Evolutionary conservation across 30 jellyfish, hydroid and myxozoan species (phyloP).

Genomic region (Hydra vulgaris): DNA sequence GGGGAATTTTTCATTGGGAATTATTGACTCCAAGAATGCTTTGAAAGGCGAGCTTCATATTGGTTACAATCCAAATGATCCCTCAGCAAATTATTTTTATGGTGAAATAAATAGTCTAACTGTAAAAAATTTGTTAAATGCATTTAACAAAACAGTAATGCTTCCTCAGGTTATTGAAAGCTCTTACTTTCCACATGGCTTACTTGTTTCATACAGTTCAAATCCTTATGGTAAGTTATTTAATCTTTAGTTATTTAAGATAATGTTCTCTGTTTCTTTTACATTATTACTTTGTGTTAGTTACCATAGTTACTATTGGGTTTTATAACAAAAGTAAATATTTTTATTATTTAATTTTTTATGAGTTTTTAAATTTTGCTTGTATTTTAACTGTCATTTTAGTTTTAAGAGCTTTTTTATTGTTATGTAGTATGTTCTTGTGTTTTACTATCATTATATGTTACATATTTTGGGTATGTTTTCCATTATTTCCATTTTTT

Average conservation of each 20-base stretch:
- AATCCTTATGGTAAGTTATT: slow-evolving; percentile 56
- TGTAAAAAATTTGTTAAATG: slow-evolving; percentile 41
- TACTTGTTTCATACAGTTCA: slow-evolving; percentile 50
- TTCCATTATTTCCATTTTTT: no score
- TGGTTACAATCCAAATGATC: slow-evolving; percentile 56
- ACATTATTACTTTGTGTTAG: neutral
- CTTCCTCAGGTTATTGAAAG: slow-evolving; percentile 52
- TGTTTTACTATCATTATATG: no score
- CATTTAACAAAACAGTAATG: slow-evolving; percentile 36
- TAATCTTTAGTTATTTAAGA: no score
- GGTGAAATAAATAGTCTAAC: slow-evolving; percentile 43
- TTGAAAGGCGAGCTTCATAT: slow-evolving; percentile 39
- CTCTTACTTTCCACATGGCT: slow-evolving; percentile 76
- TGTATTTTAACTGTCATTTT: no score
- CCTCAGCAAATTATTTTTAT: slow-evolving; percentile 44
- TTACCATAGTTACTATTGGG: neutral
- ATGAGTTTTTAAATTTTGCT: no score
- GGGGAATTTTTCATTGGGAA: slow-evolving; percentile 58
- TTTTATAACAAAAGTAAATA: neutral
- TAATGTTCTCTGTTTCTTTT: neutral
- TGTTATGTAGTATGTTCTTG: no score
- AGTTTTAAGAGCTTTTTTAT: no score
- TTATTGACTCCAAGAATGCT: slow-evolving; percentile 57
- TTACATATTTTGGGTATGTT: no score
- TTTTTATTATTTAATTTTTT: slow-evolving; percentile 12